Percentiles rank a stretch among this genome's conserved stretches.
Conservation (phyloP, 2,888 invertebrate species). For the Limnephilus lunatus region DNA sequence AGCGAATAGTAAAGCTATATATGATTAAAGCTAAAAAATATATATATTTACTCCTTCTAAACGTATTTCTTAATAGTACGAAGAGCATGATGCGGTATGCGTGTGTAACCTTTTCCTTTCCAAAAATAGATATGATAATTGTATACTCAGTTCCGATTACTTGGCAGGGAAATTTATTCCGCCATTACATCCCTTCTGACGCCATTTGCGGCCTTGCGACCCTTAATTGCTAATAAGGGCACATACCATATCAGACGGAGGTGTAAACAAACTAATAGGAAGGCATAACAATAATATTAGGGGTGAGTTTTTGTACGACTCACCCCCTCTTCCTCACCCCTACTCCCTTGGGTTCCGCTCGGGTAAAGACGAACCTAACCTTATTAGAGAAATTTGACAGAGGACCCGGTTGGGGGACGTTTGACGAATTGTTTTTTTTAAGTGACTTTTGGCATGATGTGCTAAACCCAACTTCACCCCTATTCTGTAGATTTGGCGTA, state of each 20-base stretch:
- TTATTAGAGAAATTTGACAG: constrained; percentile 63
- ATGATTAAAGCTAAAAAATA: too few relatives aligned
- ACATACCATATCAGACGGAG: constrained; percentile 66
- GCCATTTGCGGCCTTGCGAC: constrained; percentile 62
- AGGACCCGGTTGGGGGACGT: constrained; percentile 50
- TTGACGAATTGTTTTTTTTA: constrained; percentile 64
- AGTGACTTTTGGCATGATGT: constrained; percentile 52
- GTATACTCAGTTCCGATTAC: constrained; percentile 45
- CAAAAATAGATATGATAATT: constrained; percentile 27
- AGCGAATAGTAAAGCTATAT: too few relatives aligned
- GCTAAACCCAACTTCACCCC: background rate
- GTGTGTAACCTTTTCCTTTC: background rate
- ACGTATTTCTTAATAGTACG: background rate
- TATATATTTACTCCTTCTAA: background rate
- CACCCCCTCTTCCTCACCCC: constrained; percentile 38
- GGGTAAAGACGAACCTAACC: constrained; percentile 56
- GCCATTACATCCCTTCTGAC: constrained; percentile 58
- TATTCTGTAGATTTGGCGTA: background rate
- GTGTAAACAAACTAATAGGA: constrained; percentile 66
- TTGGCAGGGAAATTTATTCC: constrained; percentile 60
- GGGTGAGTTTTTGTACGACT: constrained; percentile 59
- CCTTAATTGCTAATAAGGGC: constrained; percentile 66
- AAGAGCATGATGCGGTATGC: background rate
- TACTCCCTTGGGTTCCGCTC: constrained; percentile 53
- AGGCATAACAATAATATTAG: constrained; percentile 62